phyloP scores from a whole-genome alignment of 2,113 vertebrate species.

The Cephalophus harveyi region DNA sequence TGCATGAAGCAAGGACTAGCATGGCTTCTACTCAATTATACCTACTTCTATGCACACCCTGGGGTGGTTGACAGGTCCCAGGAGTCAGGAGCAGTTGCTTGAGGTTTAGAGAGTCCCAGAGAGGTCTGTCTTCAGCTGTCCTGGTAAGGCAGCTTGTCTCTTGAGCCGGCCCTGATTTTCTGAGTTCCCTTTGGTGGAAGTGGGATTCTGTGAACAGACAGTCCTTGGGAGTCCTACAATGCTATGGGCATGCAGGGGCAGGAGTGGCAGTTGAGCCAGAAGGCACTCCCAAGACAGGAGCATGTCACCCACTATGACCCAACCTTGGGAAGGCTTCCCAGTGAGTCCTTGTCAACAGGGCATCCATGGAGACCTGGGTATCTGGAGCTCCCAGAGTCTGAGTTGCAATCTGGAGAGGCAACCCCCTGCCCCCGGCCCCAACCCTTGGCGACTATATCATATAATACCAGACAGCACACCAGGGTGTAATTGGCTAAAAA shows the following conservation, averaged over 20 bases:
- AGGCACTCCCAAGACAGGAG: not conserved
- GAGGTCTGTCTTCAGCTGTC: not conserved
- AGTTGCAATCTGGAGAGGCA: not conserved
- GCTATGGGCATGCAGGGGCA: rapidly evolving
- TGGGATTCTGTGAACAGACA: not conserved
- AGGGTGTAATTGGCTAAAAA: not conserved
- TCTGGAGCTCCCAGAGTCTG: not conserved
- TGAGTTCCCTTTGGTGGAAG: not conserved
- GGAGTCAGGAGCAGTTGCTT: not conserved
- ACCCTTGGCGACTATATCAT: too few species aligned
- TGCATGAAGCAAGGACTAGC: not conserved
- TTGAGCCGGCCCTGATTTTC: not conserved
- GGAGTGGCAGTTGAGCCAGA: too few species aligned
- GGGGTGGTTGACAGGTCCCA: not conserved
- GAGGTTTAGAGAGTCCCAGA: not conserved
- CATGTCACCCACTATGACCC: not conserved
- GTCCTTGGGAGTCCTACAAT: not conserved
- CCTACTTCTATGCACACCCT: not conserved
- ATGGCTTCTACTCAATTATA: not conserved
- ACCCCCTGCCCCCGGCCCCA: not conserved
- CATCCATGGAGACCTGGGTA: not conserved
- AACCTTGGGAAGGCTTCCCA: not conserved
- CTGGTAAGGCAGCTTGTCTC: not conserved
- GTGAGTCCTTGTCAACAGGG: not conserved
- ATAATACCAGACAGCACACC: rapidly evolving